Evolutionary conservation across 2,888 invertebrate species (phyloP).

Genomic region (Cheiracanthium punctorium): DNA sequence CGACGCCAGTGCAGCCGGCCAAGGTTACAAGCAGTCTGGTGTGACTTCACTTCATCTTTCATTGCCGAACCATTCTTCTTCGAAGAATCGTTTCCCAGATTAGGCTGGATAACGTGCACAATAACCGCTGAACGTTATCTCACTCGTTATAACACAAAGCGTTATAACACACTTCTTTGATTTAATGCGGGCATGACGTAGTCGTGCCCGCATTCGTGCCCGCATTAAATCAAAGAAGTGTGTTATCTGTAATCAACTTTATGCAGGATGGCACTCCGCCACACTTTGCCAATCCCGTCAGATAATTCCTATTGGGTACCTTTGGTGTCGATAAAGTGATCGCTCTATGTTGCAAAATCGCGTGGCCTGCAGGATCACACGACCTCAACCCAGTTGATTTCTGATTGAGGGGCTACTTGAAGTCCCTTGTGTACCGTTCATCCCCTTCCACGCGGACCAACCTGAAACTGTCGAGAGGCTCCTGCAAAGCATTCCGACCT

Average conservation of each 20-base stretch:
- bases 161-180: too few species aligned
- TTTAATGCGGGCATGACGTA: background rate
- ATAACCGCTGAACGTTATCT: slow-evolving; percentile 17
- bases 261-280: background rate
- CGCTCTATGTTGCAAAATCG: background rate
- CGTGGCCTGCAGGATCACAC: background rate
- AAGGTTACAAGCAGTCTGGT: slow-evolving; percentile 1
- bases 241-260: background rate
- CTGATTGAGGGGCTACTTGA: background rate
- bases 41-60: slow-evolving; percentile 6
- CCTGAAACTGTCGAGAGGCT: too few species aligned
- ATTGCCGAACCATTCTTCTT: slow-evolving; percentile 20
- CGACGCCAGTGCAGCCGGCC: background rate
- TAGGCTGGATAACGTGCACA: slow-evolving; percentile 17
- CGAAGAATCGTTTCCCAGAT: background rate
- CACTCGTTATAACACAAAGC: too few species aligned
- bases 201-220: background rate
- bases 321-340: background rate
- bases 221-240: background rate
- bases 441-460: too few species aligned
- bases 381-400: background rate
- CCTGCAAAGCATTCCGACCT: too few species aligned
- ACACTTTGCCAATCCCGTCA: background rate
- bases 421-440: background rate
- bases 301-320: background rate